Conservation (phyloP, 2,113 vertebrate species). For the Martes martes region DNA sequence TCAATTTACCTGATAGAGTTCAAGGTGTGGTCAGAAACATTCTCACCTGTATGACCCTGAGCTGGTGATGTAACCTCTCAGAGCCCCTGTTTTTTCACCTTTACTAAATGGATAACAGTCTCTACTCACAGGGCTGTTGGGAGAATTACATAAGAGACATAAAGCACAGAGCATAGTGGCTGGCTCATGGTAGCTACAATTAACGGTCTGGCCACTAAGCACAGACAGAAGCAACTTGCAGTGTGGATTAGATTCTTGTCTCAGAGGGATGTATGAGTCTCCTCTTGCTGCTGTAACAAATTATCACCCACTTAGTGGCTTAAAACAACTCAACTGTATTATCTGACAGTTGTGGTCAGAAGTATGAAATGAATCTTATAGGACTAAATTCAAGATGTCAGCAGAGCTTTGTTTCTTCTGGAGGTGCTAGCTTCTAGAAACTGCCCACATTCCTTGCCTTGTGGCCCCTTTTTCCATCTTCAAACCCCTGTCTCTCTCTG, state of each 20-base stretch:
- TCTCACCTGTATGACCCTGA: neutral
- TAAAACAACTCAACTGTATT: neutral
- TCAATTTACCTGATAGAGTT: neutral
- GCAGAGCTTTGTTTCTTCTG: neutral
- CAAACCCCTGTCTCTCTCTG: neutral
- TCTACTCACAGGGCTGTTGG: neutral
- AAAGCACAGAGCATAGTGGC: neutral
- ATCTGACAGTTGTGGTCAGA: neutral
- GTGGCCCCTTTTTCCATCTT: neutral
- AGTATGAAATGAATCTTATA: neutral
- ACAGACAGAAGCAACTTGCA: neutral
- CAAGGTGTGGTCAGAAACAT: neutral
- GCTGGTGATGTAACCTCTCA: neutral
- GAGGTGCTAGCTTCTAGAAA: neutral
- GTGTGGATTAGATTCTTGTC: neutral
- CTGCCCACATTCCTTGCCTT: neutral
- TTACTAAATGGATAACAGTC: neutral
- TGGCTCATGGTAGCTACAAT: neutral
- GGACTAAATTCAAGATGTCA: neutral
- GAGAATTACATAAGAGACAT: neutral
- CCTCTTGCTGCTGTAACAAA: neutral
- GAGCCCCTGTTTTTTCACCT: neutral
- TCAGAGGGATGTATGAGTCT: neutral
- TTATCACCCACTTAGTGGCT: neutral
- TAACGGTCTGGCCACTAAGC: neutral